A percentile compares a stretch with the other conserved stretches of the same genome.
These are phyloP conservation scores for Gallinago stenura DNA, from an alignment of 2,797 vertebrate species.

Conservation along the genomic window DNA sequence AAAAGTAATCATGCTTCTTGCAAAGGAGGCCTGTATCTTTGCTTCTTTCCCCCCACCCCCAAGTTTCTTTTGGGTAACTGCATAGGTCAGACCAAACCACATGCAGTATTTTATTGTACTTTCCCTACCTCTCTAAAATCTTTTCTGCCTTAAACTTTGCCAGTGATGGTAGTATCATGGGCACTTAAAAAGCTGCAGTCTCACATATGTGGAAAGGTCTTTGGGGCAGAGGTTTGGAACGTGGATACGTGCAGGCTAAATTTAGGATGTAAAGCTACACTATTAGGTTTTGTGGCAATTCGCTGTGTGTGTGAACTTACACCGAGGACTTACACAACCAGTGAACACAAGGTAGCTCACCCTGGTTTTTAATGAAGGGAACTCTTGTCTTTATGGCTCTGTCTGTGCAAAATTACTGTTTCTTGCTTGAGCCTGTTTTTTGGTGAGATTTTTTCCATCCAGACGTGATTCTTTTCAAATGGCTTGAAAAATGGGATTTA, in stretches of 20 bases:
- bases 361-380: not conserved
- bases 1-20: not conserved
- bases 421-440: not conserved
- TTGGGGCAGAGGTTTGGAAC: not conserved
- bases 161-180: not conserved
- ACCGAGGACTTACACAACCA: not conserved
- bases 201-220: not conserved
- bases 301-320: not conserved
- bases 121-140: not conserved
- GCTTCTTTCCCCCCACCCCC: fast-evolving
- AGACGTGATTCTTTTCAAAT: not conserved
- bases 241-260: not conserved
- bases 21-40: not conserved
- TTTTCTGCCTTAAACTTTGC: not conserved
- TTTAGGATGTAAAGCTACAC: not conserved
- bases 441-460: not conserved
- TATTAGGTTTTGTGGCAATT: not conserved
- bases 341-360: not conserved
- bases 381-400: not conserved
- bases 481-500: not conserved
- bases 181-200: not conserved
- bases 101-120: not conserved
- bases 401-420: not conserved
- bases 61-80: not conserved
- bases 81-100: not conserved